These are phyloP conservation scores for Autographa pulchrina DNA, from an alignment of 2,888 invertebrate species.

Conservation along the genomic window DNA sequence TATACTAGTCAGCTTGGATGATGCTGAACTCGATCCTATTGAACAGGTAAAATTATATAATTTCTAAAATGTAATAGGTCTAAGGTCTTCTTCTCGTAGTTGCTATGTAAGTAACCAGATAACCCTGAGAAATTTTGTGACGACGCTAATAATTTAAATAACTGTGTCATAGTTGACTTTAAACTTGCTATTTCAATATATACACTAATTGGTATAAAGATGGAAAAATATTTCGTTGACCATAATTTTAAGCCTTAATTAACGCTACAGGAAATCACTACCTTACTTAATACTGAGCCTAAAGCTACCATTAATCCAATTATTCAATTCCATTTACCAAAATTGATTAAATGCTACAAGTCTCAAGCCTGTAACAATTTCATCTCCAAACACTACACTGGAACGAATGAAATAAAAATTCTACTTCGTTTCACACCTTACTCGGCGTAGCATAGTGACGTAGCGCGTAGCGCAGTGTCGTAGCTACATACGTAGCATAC, in stretches of 20 bases:
- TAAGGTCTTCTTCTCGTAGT: not conserved
- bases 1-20: constrained; percentile 74
- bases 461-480: not conserved
- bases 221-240: too few species aligned
- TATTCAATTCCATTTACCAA: not conserved
- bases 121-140: too few species aligned
- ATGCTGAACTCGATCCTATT: constrained; percentile 73
- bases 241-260: too few species aligned
- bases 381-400: not conserved
- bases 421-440: not conserved
- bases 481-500: too few species aligned
- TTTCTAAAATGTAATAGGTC: too few species aligned
- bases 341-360: not conserved
- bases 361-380: not conserved
- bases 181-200: too few species aligned
- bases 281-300: not conserved
- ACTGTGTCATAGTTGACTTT: too few species aligned
- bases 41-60: constrained; percentile 67
- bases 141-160: too few species aligned
- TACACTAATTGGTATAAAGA: too few species aligned
- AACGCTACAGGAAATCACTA: too few species aligned
- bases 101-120: too few species aligned
- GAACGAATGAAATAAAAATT: not conserved
- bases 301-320: not conserved
- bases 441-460: not conserved